A percentile compares a stretch with the other conserved stretches of the same genome.
These are phyloP conservation scores for Vidua macroura DNA, from an alignment of 2,113 vertebrate species.

Conservation along the genomic window DNA sequence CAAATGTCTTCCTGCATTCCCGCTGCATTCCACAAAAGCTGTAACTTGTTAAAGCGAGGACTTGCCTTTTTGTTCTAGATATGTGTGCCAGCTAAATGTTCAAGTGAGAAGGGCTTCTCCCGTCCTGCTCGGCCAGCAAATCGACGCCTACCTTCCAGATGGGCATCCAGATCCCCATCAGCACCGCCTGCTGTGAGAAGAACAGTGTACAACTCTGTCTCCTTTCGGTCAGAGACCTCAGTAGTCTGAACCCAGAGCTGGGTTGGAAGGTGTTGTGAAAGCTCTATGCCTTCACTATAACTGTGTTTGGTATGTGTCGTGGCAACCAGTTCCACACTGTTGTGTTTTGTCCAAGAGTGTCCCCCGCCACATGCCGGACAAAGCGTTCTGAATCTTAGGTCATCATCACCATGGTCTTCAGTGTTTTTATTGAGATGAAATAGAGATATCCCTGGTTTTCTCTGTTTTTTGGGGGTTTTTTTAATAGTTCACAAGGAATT, in stretches of 20 bases:
- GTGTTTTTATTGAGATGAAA: slow-evolving; percentile 77
- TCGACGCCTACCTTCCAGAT: slow-evolving; percentile 88
- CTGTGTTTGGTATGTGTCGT: slow-evolving; percentile 29
- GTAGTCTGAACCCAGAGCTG: slow-evolving; percentile 73
- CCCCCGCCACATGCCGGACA: not conserved
- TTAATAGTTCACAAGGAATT: slow-evolving; percentile 40
- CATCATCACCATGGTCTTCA: slow-evolving; percentile 79
- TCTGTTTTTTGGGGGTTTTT: slow-evolving; percentile 53
- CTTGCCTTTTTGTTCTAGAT: slow-evolving; percentile 73
- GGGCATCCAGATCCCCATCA: slow-evolving; percentile 84
- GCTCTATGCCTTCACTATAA: not conserved
- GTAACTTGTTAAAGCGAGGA: not conserved
- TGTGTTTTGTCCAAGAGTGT: slow-evolving; percentile 41
- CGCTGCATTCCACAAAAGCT: not conserved
- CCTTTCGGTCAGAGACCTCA: slow-evolving; percentile 78
- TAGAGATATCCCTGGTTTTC: slow-evolving; percentile 62
- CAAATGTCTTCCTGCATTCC: slow-evolving; percentile 4
- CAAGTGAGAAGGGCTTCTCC: slow-evolving; percentile 84
- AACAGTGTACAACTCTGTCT: slow-evolving; percentile 66
- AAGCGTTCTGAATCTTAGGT: slow-evolving; percentile 51
- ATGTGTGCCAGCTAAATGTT: slow-evolving; percentile 51
- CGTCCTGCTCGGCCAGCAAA: slow-evolving; percentile 89
- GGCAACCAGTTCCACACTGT: slow-evolving; percentile 35
- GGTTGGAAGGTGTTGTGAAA: slow-evolving; percentile 1
- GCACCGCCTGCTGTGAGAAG: slow-evolving; percentile 72